phyloP scores from a whole-genome alignment of 2,113 vertebrate genomes.

The Cnemophilus loriae region DNA sequence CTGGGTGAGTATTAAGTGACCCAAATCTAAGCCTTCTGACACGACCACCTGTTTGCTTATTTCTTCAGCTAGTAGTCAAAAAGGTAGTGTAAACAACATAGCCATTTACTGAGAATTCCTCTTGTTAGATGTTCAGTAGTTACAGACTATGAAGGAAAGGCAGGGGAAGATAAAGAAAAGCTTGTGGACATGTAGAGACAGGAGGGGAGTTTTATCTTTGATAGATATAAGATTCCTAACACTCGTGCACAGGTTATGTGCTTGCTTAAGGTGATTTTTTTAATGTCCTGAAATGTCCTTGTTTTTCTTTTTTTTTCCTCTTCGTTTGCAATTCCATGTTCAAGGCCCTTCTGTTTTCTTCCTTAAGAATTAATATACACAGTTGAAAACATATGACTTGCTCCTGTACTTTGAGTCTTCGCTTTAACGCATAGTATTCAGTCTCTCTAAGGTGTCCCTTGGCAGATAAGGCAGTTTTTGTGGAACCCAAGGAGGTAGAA shows the following conservation, averaged over 20 bases:
- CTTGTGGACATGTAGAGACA: not conserved
- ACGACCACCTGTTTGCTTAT: not conserved
- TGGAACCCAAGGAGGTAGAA: not conserved
- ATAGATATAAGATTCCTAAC: not conserved
- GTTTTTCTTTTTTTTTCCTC: not conserved
- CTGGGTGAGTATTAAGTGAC: not conserved
- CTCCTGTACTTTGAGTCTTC: not conserved
- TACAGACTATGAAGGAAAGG: not conserved
- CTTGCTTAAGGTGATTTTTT: not conserved
- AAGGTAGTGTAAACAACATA: not conserved
- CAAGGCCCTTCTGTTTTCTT: not conserved
- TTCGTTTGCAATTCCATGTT: not conserved
- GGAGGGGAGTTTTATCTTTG: not conserved
- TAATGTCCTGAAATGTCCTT: not conserved
- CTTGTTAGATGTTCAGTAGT: not conserved
- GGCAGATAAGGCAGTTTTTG: not conserved
- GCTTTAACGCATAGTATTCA: not conserved
- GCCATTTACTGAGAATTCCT: not conserved
- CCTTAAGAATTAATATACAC: not conserved
- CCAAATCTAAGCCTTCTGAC: not conserved
- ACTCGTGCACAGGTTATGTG: not conserved
- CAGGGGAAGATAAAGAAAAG: not conserved
- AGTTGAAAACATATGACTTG: not conserved
- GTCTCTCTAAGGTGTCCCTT: not conserved
- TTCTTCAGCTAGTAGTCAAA: not conserved